Conservation (phyloP, 2,113 vertebrate genomes). For the Glaucidium brasilianum region DNA sequence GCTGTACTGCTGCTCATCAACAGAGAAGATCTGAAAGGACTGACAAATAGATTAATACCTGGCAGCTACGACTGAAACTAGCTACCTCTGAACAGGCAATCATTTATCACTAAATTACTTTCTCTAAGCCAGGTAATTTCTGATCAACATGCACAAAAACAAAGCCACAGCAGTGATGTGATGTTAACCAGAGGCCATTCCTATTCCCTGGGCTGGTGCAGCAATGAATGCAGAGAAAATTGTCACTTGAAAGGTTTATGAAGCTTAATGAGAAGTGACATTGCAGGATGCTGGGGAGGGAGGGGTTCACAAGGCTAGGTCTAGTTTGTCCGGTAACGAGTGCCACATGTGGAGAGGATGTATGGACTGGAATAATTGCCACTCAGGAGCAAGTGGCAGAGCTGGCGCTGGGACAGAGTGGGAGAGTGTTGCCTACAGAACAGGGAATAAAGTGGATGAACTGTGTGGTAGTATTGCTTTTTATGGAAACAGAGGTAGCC, state of each 20-base stretch:
- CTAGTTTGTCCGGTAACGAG: constrained; percentile 17
- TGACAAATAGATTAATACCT: constrained; percentile 72
- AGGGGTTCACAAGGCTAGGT: not conserved
- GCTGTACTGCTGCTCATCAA: constrained; percentile 3
- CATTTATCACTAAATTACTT: constrained; percentile 78
- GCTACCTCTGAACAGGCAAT: constrained; percentile 64
- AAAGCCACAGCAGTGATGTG: constrained; percentile 2
- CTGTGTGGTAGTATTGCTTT: not conserved
- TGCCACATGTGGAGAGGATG: not conserved
- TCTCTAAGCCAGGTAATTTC: constrained; percentile 70
- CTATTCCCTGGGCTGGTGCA: constrained; percentile 20
- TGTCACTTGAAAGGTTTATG: constrained; percentile 38
- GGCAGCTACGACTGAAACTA: constrained; percentile 55
- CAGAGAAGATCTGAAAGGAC: constrained; percentile 57
- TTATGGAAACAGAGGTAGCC: not conserved
- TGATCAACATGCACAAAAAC: constrained; percentile 71
- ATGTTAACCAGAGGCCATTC: constrained; percentile 61
- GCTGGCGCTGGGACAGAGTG: not conserved
- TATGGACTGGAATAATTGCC: constrained; percentile 18
- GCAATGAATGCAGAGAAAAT: constrained; percentile 51
- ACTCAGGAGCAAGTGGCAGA: not conserved
- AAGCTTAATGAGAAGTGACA: constrained; percentile 60
- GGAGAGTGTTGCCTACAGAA: not conserved
- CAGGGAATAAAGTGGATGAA: not conserved
- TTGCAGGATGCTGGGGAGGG: constrained; percentile 17